Base-by-base conservation (phyloP, 2,797 vertebrate genomes). In the Sandelia bainsii region DNA sequence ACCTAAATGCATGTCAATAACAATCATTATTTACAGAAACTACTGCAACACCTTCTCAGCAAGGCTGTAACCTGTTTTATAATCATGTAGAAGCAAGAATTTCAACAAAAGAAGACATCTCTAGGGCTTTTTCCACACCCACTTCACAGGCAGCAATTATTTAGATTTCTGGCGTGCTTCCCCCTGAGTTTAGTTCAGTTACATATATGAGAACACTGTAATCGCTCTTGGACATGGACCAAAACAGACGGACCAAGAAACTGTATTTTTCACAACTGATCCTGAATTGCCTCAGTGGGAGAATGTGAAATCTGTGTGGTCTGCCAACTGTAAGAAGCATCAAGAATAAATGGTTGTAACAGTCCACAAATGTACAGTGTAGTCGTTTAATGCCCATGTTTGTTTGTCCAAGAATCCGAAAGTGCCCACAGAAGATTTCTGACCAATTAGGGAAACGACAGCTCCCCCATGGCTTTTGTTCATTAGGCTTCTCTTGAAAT, bases 111-210 rank as follows among this genome's bases (percentile, higher is more conserved):
- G 70, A 64, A 69, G 37, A n/a, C 27, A 39, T 87, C 71, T 83
- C 79, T n/a, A 1, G 70, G 72, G 71, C 5, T 86, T 80, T 86
- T 80, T 78, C 83, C 58, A 81, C 66, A 72, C 67, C 48, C 66
- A 49, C 44, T 75, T 74, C 59, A 83, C 56, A 65, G 51, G 56
- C 56, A 62, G 53, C 12, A 7, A 5, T 58, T 64, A 25, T 49
- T 81, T 58, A 54, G 63, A 74, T 51, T 63, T 56, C 25, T 51
- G 56, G 14, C 27, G 8, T 46, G 52, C 34, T 72, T 56, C 60
- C 63, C 51, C 37, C 34, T 8, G 37, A 68, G 66, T 73, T 68
- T 23, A 23, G 2, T 46, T 53, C 40, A 62, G 20, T 57, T 51
- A 8, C 51, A 11, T n/a, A 62, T 22, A 50, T 59, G 59, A 64